Conservation (phyloP, 2,113 vertebrate species). For the Charadrius vociferus region DNA sequence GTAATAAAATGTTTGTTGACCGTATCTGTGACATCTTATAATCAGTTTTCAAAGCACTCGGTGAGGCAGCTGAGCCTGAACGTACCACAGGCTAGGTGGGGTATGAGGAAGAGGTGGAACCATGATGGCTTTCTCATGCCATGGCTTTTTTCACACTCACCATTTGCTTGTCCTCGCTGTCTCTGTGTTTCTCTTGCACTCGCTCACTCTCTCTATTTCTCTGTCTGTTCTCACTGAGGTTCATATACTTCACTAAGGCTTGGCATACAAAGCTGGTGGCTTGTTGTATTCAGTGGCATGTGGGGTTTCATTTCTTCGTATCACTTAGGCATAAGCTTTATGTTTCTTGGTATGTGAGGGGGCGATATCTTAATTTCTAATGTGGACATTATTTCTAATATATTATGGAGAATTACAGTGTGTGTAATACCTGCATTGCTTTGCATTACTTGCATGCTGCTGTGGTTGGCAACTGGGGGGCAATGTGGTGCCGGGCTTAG, state of each 20-base stretch:
- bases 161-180: neutral
- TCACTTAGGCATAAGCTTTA: neutral
- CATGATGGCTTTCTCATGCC: neutral
- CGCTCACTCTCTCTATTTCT: neutral
- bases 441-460: neutral
- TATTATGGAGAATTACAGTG: neutral
- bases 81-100: neutral
- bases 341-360: neutral
- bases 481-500: neutral
- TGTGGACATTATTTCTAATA: neutral
- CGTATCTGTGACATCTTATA: neutral
- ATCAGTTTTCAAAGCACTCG: neutral
- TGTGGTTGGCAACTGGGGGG: neutral
- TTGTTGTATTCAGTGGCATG: neutral
- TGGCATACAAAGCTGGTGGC: neutral
- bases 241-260: neutral
- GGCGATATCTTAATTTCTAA: neutral
- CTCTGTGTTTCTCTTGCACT: too few species aligned
- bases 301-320: neutral
- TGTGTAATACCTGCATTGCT: neutral
- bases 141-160: rapidly evolving
- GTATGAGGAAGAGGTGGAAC: neutral
- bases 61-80: neutral
- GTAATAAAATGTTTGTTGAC: neutral
- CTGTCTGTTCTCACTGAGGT: neutral